phyloP scores from a whole-genome alignment of 2,797 vertebrate species.

The Siniperca obscura region DNA sequence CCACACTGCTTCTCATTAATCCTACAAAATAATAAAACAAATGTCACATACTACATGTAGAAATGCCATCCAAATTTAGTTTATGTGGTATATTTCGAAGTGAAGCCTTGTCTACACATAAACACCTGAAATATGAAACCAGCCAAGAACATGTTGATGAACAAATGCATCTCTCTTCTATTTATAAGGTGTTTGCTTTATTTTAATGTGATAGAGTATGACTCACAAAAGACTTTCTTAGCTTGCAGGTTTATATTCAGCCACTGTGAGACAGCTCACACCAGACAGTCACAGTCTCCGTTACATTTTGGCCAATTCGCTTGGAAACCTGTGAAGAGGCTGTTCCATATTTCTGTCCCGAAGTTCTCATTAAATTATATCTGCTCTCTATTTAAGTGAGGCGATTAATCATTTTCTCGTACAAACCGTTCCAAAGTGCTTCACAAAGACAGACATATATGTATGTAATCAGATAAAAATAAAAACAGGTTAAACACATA shows the following conservation, averaged over 20 bases:
- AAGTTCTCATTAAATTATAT: conserved; percentile 16
- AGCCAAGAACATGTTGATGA: conserved; percentile 16
- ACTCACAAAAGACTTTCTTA: conserved; percentile 59
- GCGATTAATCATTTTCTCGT: conserved; percentile 6
- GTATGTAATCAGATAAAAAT: no score
- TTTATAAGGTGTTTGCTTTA: conserved; percentile 59
- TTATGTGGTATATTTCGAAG: conserved; percentile 33
- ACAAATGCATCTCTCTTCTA: conserved; percentile 43
- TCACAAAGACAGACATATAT: no score
- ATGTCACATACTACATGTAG: not conserved
- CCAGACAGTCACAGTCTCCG: conserved; percentile 1
- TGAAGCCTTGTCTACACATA: conserved; percentile 58
- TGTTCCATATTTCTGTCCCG: conserved; percentile 23
- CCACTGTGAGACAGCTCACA: conserved; percentile 34
- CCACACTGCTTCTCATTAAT: conserved; percentile 10
- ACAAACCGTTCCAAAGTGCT: not conserved
- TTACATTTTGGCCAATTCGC: conserved; percentile 50
- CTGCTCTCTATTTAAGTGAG: not conserved
- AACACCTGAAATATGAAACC: conserved; percentile 59
- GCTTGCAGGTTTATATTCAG: conserved; percentile 68
- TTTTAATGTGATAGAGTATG: conserved; percentile 40
- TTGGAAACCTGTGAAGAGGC: conserved; percentile 19
- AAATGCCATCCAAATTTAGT: conserved; percentile 28
- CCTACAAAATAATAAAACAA: conserved; percentile 22
- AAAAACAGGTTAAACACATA: conserved; percentile 1